These are phyloP conservation scores for Notothenia coriiceps DNA, from an alignment of 2,113 vertebrate genomes.

Conservation along the genomic window DNA sequence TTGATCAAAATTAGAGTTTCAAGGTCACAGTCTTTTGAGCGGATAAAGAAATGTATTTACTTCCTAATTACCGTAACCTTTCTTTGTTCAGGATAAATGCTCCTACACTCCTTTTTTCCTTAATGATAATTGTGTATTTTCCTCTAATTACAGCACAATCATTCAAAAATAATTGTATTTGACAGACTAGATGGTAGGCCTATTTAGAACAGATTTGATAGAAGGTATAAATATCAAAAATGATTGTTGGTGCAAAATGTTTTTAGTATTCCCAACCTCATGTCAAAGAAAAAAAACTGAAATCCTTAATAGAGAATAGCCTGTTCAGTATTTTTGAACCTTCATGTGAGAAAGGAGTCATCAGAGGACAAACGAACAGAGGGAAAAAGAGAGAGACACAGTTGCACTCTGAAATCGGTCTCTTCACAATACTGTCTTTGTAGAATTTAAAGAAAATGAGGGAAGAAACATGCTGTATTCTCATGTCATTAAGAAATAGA, in stretches of 20 bases:
- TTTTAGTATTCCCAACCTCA: neutral
- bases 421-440: neutral
- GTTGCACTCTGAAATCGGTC: neutral
- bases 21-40: neutral
- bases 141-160: neutral
- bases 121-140: neutral
- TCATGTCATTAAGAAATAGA: neutral
- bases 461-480: neutral
- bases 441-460: neutral
- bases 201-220: neutral
- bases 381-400: too few relatives aligned
- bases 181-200: neutral
- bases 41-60: neutral
- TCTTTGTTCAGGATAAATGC: neutral
- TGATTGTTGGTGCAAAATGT: neutral
- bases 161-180: neutral
- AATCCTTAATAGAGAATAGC: constrained; percentile 3
- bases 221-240: neutral
- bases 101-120: neutral
- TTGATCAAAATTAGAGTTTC: neutral
- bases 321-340: neutral
- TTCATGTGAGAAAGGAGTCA: constrained; percentile 8
- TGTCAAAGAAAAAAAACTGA: neutral
- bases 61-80: neutral
- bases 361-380: too few relatives aligned